phyloP scores from a whole-genome alignment of 2,797 vertebrate genomes.

The Sardinella longiceps region DNA sequence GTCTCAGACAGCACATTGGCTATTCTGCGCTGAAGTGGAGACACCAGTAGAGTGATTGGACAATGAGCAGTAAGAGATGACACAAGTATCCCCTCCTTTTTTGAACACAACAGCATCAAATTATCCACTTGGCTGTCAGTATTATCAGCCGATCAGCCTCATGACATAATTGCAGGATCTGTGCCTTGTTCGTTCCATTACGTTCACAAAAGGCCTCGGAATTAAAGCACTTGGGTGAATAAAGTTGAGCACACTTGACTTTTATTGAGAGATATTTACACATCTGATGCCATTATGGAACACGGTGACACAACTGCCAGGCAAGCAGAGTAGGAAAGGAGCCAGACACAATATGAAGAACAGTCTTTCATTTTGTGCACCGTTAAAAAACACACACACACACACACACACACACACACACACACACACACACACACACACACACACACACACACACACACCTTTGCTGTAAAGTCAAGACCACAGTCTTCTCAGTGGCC shows the following conservation, averaged over 20 bases:
- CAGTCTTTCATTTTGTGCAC: constrained; percentile 3
- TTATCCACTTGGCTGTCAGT: constrained; percentile 94
- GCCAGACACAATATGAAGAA: constrained; percentile 18
- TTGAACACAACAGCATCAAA: constrained; percentile 82
- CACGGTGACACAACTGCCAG: constrained; percentile 63
- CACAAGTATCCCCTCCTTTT: constrained; percentile 72
- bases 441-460: not conserved
- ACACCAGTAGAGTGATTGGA: constrained; percentile 64
- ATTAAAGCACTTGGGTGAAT: constrained; percentile 93
- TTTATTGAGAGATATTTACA: constrained; percentile 89
- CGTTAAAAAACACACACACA: no score
- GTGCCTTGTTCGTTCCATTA: constrained; percentile 92
- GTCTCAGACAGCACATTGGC: constrained; percentile 25
- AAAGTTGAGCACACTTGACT: constrained; percentile 93
- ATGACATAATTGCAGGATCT: constrained; percentile 89
- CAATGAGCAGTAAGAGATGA: constrained; percentile 65
- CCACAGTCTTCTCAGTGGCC: not conserved
- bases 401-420: no score
- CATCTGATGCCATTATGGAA: constrained; percentile 75
- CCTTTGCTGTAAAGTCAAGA: constrained; percentile 1
- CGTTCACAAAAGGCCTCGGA: constrained; percentile 86
- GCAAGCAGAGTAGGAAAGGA: constrained; percentile 39
- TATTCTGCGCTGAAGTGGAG: constrained; percentile 43
- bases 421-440: no score
- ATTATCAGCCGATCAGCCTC: constrained; percentile 91